phyloP scores from a whole-genome alignment of 2,888 invertebrate genomes.

The Platycnemis pennipes region DNA sequence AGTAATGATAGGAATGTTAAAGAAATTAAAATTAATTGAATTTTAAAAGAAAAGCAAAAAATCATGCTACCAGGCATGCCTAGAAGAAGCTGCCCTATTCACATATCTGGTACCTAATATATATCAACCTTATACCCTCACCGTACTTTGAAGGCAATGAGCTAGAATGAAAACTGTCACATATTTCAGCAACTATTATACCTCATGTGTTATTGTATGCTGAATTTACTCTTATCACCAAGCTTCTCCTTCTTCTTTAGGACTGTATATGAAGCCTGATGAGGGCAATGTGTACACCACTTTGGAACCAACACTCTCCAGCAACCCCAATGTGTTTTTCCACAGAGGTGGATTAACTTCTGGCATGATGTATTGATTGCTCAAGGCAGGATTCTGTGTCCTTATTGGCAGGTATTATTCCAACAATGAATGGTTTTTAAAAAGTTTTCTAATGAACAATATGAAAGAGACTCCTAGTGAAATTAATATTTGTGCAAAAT shows the following conservation, averaged over 20 bases:
- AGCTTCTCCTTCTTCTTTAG: constrained; percentile 80
- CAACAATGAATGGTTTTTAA: background rate
- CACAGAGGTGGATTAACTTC: constrained; percentile 92
- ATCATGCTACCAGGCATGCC: too few relatives aligned
- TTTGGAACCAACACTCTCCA: constrained; percentile 91
- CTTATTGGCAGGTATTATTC: background rate
- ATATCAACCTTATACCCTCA: too few relatives aligned
- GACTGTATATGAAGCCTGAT: constrained; percentile 89
- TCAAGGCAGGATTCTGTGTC: background rate
- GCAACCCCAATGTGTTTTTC: constrained; percentile 95
- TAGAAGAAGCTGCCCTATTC: too few relatives aligned
- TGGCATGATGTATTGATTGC: constrained; percentile 92
- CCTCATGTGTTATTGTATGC: background rate
- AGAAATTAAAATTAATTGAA: too few relatives aligned
- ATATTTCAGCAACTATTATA: too few relatives aligned
- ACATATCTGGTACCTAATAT: too few relatives aligned
- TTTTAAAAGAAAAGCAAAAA: too few relatives aligned
- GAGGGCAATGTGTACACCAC: constrained; percentile 93
- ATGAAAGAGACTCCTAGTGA: background rate
- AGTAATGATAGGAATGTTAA: too few relatives aligned
- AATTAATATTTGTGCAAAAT: background rate
- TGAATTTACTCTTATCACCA: constrained; percentile 74
- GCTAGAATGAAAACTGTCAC: too few relatives aligned
- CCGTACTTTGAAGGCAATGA: too few relatives aligned
- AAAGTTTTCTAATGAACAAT: constrained; percentile 10